Evolutionary conservation across 2,888 invertebrate genomes (phyloP), one percentile per base, ranked within the genome.

Genomic region (Chymomyza amoena): DNA sequence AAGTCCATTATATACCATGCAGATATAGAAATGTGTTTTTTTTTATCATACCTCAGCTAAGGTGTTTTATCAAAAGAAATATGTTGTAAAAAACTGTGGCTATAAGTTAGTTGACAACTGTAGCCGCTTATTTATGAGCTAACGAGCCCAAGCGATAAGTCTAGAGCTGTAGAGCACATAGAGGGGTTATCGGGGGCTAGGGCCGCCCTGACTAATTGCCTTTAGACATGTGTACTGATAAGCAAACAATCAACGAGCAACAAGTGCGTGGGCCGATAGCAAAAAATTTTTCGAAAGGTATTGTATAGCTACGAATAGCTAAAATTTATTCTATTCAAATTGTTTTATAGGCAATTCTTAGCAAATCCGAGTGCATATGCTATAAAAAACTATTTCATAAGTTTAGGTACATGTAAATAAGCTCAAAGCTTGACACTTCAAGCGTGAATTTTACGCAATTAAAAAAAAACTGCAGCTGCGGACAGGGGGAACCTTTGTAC

Each of bases 161-260:
- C 28, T 18, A 61, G 57, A 64, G 56, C 39, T 62, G 20, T 32
- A 51, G 7, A 20, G 39, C 4, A 45, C 10, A 13, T 13, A n/a
- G 54, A 7, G 18, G 18, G 54, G 54, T 15, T n/a, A 16, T 15
- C 5, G 52, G 54, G 18, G 16, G 16, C 2, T 16, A n/a, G 15
- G 54, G 7, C 54, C 54, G 67, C 59, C 61, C 69, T 73, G 75
- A 85, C 77, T 83, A 85, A 81, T 85, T 85, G 77, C 70, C 64
- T 54, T 54, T 67, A 71, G 73, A 85, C 83, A 77, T 80, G 77
- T 78, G 83, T 78, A 16, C 7, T 15, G 18, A 61, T 39, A 61
- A 61, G 39, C n/a, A 13, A 45, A 59, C 59, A 13, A 6, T 20
- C 10, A 45, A 45, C 39, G 28, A 20, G 32, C 59, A 39, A 39